A percentile compares a stretch with the other conserved stretches of the same genome.
phyloP scores from a whole-genome alignment of 53 echinoderm and acorn worm genomes.

The Arbacia lixula region DNA sequence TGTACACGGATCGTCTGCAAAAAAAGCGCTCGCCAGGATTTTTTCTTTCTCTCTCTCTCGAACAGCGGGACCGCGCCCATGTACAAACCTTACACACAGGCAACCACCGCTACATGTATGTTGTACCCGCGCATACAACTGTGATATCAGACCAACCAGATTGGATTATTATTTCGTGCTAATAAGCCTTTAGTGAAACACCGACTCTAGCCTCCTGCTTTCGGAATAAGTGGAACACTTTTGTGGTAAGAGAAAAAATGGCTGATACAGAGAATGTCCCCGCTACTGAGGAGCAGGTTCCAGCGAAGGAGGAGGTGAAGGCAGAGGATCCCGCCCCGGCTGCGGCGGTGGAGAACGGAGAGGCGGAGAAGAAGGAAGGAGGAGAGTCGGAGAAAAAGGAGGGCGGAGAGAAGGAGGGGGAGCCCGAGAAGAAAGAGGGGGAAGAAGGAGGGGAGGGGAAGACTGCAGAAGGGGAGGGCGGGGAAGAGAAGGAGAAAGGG shows the following conservation, averaged over 20 bases:
- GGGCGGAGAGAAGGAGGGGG: conserved; percentile 52
- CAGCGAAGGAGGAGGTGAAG: conserved; percentile 67
- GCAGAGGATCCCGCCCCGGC: conserved; percentile 77
- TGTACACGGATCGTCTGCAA: conserved; percentile 7
- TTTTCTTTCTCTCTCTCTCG: background rate
- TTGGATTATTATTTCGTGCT: conserved; percentile 35
- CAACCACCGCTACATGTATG: background rate
- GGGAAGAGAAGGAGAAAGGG: conserved; percentile 64
- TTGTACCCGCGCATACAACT: background rate
- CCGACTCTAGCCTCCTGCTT: background rate
- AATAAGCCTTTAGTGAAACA: conserved; percentile 14
- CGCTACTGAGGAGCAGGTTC: conserved; percentile 68
- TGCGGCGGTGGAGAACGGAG: conserved; percentile 65
- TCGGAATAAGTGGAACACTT: conserved; percentile 12
- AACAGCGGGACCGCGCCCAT: background rate
- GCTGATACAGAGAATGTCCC: conserved; percentile 84
- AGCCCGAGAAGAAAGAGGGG: conserved; percentile 52
- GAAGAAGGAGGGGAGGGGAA: conserved; percentile 61
- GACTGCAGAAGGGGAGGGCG: conserved; percentile 36
- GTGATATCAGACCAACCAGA: background rate
- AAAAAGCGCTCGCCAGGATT: conserved; percentile 1
- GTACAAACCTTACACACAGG: conserved; percentile 4
- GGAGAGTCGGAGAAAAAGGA: conserved; percentile 64
- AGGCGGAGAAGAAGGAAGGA: too few species aligned
- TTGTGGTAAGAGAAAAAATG: conserved; percentile 54